phyloP scores from a whole-genome alignment of 2,113 vertebrate genomes.

The Gnathonemus longibarbis region DNA sequence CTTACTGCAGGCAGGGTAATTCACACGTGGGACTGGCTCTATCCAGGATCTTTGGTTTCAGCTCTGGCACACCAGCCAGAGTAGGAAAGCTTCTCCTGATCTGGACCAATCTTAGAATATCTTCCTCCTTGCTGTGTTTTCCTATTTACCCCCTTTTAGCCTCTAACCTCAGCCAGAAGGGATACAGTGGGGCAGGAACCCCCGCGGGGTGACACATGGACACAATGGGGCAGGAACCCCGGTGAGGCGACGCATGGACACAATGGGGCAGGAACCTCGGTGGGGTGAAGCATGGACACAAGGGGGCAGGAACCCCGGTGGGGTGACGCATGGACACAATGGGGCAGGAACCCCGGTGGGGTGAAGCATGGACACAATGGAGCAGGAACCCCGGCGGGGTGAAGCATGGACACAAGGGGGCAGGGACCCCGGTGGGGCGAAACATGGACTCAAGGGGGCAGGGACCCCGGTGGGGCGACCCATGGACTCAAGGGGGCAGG shows the following conservation, averaged over 20 bases:
- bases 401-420: background rate
- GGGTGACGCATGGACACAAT: too few species aligned
- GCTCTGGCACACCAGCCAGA: conserved; percentile 21
- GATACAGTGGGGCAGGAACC: background rate
- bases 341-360: background rate
- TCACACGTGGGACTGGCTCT: background rate
- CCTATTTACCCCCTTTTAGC: background rate
- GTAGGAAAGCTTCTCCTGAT: background rate
- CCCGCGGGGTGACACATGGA: background rate
- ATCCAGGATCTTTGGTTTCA: conserved; percentile 30
- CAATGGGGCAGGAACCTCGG: background rate
- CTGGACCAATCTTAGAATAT: background rate
- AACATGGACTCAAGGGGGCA: too few species aligned
- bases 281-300: background rate
- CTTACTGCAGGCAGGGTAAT: background rate
- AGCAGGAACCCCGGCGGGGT: background rate
- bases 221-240: background rate
- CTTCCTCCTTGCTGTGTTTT: background rate
- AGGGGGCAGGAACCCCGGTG: background rate
- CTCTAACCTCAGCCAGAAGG: background rate
- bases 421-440: too few species aligned
- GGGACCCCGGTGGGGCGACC: fast-evolving
- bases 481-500: background rate
- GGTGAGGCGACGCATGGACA: background rate
- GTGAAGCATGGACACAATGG: too few species aligned